Conservation (phyloP, 2,797 vertebrate genomes). For the Sebastes ruberrimus region DNA sequence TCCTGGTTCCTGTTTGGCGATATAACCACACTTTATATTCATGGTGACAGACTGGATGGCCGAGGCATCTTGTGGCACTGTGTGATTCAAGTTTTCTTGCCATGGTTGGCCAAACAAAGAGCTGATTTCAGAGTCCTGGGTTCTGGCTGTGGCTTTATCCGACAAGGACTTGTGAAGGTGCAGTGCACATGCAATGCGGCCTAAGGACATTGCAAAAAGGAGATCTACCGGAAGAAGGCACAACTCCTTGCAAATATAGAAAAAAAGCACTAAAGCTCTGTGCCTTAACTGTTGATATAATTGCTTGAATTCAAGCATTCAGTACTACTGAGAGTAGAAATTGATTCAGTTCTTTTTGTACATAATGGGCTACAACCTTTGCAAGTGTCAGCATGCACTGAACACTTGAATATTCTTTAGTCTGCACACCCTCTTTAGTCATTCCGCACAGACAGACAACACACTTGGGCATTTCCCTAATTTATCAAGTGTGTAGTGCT, state of each 20-base stretch:
- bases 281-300: not conserved
- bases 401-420: not conserved
- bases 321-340: not conserved
- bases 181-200: not conserved
- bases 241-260: not conserved
- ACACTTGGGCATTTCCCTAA: not conserved
- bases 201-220: not conserved
- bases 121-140: slow-evolving; percentile 31
- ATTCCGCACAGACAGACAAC: not conserved
- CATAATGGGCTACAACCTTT: slow-evolving; percentile 4
- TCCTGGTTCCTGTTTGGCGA: slow-evolving; percentile 52
- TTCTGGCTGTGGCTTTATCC: not conserved
- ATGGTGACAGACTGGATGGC: slow-evolving; percentile 43
- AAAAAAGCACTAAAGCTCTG: not conserved
- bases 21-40: slow-evolving; percentile 57
- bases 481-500: not conserved
- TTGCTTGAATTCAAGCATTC: not conserved
- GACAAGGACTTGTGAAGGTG: not conserved
- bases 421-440: not conserved
- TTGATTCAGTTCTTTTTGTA: not conserved
- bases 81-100: slow-evolving; percentile 48
- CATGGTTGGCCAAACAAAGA: slow-evolving; percentile 51
- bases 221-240: not conserved
- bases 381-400: not conserved
- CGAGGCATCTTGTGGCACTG: slow-evolving; percentile 32